These are phyloP conservation scores for Acleris literana DNA, from an alignment of 2,888 invertebrate genomes.

Conservation along the genomic window DNA sequence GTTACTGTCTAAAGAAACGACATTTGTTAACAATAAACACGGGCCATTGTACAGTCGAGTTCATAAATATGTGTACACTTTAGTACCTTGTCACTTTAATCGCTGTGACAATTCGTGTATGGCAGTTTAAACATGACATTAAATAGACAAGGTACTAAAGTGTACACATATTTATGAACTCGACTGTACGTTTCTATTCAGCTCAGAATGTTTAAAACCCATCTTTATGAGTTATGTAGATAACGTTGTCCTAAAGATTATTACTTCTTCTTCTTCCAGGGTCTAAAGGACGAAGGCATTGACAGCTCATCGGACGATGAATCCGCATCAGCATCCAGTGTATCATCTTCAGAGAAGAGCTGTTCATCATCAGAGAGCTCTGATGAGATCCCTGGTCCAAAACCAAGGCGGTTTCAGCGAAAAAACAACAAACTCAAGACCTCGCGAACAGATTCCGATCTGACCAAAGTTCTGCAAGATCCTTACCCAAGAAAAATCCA, in stretches of 20 bases:
- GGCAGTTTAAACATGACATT: too few species aligned
- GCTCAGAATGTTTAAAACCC: background rate
- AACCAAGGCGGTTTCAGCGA: conserved; percentile 67
- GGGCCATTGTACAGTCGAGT: too few species aligned
- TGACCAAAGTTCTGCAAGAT: conserved; percentile 61
- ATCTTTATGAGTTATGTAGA: too few species aligned
- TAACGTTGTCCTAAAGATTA: background rate
- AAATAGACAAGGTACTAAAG: too few species aligned
- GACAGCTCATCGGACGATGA: conserved; percentile 81
- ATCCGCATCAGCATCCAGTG: conserved; percentile 69
- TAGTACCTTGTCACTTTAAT: too few species aligned
- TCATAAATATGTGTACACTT: too few species aligned
- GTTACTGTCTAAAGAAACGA: too few species aligned
- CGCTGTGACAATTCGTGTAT: too few species aligned
- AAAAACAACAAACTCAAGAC: conserved; percentile 74
- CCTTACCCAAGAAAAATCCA: conserved; percentile 54
- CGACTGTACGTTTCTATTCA: background rate
- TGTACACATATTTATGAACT: too few species aligned
- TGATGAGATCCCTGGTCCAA: conserved; percentile 68
- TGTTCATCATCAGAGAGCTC: conserved; percentile 78
- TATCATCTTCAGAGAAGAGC: conserved; percentile 78
- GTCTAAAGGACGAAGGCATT: conserved; percentile 80
- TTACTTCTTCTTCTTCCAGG: conserved; percentile 59
- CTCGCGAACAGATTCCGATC: conserved; percentile 76
- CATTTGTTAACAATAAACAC: too few species aligned